Percentiles rank a stretch among this genome's conserved stretches.
These are phyloP conservation scores for Acropora yongei DNA, from an alignment of 64 coral and sea anemone genomes.

Conservation along the genomic window DNA sequence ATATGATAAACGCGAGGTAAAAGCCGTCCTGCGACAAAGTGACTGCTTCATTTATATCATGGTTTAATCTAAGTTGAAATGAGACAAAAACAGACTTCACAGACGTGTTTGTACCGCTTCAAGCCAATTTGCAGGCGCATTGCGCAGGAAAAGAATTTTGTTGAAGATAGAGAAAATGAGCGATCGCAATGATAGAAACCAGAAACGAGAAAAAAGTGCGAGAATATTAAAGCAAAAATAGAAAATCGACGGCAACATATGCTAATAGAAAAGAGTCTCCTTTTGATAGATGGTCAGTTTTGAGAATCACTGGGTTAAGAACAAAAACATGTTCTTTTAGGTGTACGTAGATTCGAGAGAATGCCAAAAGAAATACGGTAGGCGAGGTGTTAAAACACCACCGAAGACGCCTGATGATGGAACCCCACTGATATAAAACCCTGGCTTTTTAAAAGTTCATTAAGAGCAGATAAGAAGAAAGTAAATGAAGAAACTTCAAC, in stretches of 20 bases:
- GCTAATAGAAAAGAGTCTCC: too few species aligned
- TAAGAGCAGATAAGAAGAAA: neutral
- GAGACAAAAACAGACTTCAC: neutral
- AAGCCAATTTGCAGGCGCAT: too few species aligned
- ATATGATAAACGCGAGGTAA: neutral
- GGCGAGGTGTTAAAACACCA: neutral
- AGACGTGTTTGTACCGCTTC: too few species aligned
- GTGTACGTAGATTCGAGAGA: neutral
- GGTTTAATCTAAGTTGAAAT: neutral
- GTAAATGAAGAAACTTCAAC: neutral
- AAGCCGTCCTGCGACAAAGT: neutral
- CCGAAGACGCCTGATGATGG: neutral
- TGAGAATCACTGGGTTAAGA: neutral
- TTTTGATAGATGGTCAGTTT: too few species aligned
- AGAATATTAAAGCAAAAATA: neutral
- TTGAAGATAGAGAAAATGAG: neutral
- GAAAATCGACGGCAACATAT: neutral
- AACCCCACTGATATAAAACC: neutral
- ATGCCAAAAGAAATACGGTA: neutral
- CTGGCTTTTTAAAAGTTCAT: neutral
- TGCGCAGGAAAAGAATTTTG: neutral
- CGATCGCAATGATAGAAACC: neutral
- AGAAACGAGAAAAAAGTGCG: neutral
- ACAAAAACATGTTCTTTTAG: neutral
- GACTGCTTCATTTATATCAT: neutral